Conservation (phyloP, 2,113 vertebrate species). For the Dipodomys spectabilis region DNA sequence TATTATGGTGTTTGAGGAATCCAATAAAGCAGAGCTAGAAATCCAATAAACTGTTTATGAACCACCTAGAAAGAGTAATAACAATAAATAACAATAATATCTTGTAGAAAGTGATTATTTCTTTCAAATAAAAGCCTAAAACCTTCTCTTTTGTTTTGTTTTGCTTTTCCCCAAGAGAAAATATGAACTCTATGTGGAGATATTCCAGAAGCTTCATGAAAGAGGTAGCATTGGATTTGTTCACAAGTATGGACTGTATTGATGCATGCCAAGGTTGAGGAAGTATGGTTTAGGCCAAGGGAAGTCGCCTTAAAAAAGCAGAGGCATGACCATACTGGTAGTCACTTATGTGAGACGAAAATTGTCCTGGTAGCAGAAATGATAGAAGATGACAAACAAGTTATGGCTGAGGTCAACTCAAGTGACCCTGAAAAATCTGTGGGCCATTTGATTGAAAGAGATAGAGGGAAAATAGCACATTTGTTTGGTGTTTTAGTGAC, state of each 20-base stretch:
- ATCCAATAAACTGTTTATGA: background rate
- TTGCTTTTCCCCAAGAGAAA: background rate
- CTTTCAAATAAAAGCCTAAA: background rate
- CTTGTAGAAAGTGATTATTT: background rate
- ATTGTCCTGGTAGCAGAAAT: background rate
- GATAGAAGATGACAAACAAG: background rate
- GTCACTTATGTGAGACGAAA: background rate
- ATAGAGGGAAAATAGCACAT: background rate
- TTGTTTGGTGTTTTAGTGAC: background rate
- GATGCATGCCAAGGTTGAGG: background rate
- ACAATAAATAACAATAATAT: background rate
- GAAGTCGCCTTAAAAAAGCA: background rate
- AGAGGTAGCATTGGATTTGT: background rate
- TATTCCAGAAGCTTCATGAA: background rate
- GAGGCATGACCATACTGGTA: accelerated
- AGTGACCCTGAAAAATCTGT: background rate
- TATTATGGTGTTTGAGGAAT: background rate
- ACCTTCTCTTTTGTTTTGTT: background rate
- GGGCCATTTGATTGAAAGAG: background rate
- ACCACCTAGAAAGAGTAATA: background rate
- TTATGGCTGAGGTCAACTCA: background rate
- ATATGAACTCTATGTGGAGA: background rate
- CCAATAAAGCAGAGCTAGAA: background rate
- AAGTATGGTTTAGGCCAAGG: background rate
- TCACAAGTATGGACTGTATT: background rate